phyloP scores from a whole-genome alignment of 2,888 invertebrate species.

The Epistrophe eligans region DNA sequence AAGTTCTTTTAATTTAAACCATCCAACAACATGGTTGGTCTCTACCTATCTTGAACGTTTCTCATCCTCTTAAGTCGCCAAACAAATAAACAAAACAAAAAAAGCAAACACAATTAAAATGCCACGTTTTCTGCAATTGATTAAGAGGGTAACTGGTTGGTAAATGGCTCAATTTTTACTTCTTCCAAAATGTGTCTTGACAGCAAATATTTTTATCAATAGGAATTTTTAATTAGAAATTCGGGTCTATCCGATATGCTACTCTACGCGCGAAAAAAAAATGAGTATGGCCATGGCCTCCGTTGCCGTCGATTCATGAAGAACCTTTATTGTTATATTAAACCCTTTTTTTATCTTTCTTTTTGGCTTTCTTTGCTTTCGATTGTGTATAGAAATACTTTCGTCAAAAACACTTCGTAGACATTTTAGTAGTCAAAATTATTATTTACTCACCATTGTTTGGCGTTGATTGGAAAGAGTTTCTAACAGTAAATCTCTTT shows the following conservation, averaged over 20 bases:
- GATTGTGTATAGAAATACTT: constrained; percentile 43
- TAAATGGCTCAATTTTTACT: constrained; percentile 7
- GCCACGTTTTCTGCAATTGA: constrained; percentile 13
- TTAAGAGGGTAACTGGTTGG: constrained; percentile 13
- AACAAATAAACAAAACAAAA: neutral
- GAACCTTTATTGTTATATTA: neutral
- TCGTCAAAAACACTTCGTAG: constrained; percentile 60
- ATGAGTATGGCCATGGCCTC: neutral
- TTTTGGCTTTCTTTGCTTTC: constrained; percentile 21
- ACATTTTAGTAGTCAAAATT: constrained; percentile 23
- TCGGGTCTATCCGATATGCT: neutral
- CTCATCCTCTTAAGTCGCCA: neutral
- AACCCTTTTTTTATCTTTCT: constrained; percentile 21
- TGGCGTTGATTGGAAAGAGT: constrained; percentile 66
- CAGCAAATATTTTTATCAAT: constrained; percentile 52
- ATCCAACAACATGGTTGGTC: too few species aligned
- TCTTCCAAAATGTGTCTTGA: neutral
- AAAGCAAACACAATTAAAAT: neutral
- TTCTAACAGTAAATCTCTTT: constrained; percentile 15
- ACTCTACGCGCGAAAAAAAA: neutral
- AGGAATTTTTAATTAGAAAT: constrained; percentile 67
- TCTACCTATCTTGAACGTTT: too few species aligned
- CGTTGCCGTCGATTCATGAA: constrained; percentile 3
- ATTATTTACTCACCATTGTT: constrained; percentile 64
- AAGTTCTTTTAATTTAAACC: neutral